Evolutionary conservation across 2,797 vertebrate species (phyloP), one percentile per base, ranked within the genome.

Genomic region (Hydrocynus forskahlii): DNA sequence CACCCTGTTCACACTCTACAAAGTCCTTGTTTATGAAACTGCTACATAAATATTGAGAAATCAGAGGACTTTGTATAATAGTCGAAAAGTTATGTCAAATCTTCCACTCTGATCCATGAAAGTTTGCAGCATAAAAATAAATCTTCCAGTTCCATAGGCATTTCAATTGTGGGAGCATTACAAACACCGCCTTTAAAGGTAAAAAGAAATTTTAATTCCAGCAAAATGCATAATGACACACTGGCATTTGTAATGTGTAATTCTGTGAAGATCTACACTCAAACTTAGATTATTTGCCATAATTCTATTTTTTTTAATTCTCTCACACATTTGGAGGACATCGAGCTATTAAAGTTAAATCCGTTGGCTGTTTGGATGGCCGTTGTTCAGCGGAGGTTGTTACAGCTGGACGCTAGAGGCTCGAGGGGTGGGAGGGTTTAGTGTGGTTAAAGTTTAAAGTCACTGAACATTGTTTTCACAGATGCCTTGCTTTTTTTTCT

Each of bases 401-500:
- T 95, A 95, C 96, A 98, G 96, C 96, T 97, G 96, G 92, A 87
- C 89, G 50, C 89, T 54, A 29, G 13, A 12, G 48, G 48, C 13
- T 14, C 16, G 48, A 52, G 48, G 13, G 10, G n/a, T 14, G 21
- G 19, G 45, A 10, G 23, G 12, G 95, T 96, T 96, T 95, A 95
- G 93, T 92, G 92, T 92, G 81, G 76, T 95, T 93, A 94, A 93
- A 95, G 94, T 96, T 97, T 96, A 96, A 95, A 96, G 94, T 93
- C 93, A 95, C 95, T 95, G 89, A 93, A 92, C 93, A 91, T 94
- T 98, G 96, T 97, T 98, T 97, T 93, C 88, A 96, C 96, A 98
- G 96, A 97, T 97, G 96, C 94, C 87, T 86, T 88, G 88, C 92
- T 94, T 92, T 84, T 85, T 79, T 63, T 25, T 64, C 85, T 63